phyloP scores from a whole-genome alignment of 2,888 invertebrate species.

The Trichogramma dendrolimi region DNA sequence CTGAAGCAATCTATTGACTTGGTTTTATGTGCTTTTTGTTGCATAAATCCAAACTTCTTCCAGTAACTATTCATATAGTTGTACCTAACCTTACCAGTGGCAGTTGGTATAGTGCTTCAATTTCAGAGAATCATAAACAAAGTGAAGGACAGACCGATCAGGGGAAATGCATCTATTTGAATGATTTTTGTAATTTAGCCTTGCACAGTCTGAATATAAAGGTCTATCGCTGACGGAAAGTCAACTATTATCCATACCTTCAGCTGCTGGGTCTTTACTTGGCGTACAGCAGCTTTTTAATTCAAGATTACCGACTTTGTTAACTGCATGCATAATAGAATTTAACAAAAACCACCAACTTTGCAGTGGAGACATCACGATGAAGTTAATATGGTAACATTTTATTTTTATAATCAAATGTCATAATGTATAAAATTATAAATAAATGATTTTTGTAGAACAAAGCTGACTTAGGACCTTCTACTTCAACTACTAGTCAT shows the following conservation, averaged over 20 bases:
- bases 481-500: too few relatives aligned
- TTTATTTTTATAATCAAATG: too few relatives aligned
- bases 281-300: slow-evolving; percentile 73
- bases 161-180: slow-evolving; percentile 58
- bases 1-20: slow-evolving; percentile 83
- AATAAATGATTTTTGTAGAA: too few relatives aligned
- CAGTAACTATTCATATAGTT: slow-evolving; percentile 66
- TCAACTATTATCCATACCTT: slow-evolving; percentile 72
- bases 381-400: neutral
- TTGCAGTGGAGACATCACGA: neutral
- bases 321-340: slow-evolving; percentile 59
- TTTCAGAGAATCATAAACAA: slow-evolving; percentile 60
- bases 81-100: slow-evolving; percentile 55
- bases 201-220: slow-evolving; percentile 57
- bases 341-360: slow-evolving; percentile 17
- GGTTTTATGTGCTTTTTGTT: slow-evolving; percentile 80
- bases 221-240: slow-evolving; percentile 59
- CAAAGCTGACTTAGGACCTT: too few relatives aligned
- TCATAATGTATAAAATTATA: too few relatives aligned
- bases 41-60: slow-evolving; percentile 75
- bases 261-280: slow-evolving; percentile 75
- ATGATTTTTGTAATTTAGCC: slow-evolving; percentile 59
- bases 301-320: slow-evolving; percentile 66
- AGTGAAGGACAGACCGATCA: slow-evolving; percentile 67
- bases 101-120: slow-evolving; percentile 55